phyloP scores from a whole-genome alignment of 1,140 invertebrate species.

The Drosophila kepulauana region DNA sequence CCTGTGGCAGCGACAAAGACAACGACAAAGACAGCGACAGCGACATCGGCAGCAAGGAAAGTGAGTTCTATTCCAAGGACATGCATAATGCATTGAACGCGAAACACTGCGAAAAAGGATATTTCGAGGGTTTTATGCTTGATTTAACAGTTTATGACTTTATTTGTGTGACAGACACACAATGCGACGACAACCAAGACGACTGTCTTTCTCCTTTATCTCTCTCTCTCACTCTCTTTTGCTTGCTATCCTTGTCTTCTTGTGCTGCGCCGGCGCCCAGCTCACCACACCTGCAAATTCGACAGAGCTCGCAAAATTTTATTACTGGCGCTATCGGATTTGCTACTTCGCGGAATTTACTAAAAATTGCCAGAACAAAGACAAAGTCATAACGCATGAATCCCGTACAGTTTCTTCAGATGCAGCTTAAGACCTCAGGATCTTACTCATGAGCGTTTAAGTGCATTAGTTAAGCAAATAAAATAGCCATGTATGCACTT shows the following conservation, averaged over 20 bases:
- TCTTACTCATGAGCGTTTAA: not conserved
- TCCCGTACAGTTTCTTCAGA: slow-evolving; percentile 39
- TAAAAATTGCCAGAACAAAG: slow-evolving; percentile 71
- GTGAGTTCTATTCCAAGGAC: slow-evolving; percentile 1
- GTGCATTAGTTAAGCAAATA: slow-evolving; percentile 1
- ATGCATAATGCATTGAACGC: slow-evolving; percentile 69
- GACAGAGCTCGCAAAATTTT: slow-evolving; percentile 63
- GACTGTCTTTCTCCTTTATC: not conserved
- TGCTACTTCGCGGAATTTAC: slow-evolving; percentile 60
- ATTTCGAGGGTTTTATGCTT: slow-evolving; percentile 76
- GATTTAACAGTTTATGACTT: slow-evolving; percentile 79
- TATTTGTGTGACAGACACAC: slow-evolving; percentile 52
- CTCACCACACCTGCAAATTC: slow-evolving; percentile 37
- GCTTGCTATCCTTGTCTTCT: not conserved
- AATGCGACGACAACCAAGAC: slow-evolving; percentile 7
- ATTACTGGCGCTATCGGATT: slow-evolving; percentile 82
- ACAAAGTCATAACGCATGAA: slow-evolving; percentile 60
- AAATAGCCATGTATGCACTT: not conserved
- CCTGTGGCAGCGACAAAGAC: slow-evolving; percentile 60
- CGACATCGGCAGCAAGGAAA: not conserved
- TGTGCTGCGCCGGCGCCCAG: slow-evolving; percentile 21
- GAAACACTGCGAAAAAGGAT: slow-evolving; percentile 64
- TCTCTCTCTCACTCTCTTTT: not conserved
- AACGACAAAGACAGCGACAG: not conserved
- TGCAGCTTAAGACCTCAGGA: not conserved